Conservation (phyloP, 2,888 invertebrate genomes). For the Synergus umbraculus region DNA sequence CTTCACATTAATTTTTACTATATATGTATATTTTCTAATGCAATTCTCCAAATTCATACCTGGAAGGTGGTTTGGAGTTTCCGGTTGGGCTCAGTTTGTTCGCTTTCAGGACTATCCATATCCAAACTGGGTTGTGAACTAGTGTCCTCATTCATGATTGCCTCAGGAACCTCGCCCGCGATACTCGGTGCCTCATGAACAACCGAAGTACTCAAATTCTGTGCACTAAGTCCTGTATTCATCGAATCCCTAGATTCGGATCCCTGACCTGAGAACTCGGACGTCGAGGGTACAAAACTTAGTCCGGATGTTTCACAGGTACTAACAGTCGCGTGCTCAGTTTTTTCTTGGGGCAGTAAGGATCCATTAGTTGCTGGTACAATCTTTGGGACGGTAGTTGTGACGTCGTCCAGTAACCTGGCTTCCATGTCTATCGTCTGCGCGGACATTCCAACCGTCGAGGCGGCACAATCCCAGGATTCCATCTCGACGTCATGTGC, state of each 20-base stretch:
- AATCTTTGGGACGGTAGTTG: conserved; percentile 60
- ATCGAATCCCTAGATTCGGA: conserved; percentile 42
- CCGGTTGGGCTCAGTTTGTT: conserved; percentile 58
- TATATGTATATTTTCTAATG: no score
- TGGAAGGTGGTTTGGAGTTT: conserved; percentile 73
- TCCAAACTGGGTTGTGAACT: conserved; percentile 74
- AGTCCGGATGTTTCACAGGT: conserved; percentile 79
- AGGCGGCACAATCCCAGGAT: conserved; percentile 71
- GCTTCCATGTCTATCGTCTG: conserved; percentile 60
- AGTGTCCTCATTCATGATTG: conserved; percentile 75
- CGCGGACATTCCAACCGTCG: conserved; percentile 60
- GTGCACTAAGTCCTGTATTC: conserved; percentile 25
- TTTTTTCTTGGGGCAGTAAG: conserved; percentile 76
- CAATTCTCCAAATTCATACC: background rate
- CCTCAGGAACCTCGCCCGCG: conserved; percentile 69
- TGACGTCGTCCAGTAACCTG: conserved; percentile 58
- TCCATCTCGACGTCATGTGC: conserved; percentile 73
- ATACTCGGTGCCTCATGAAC: conserved; percentile 54
- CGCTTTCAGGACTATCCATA: conserved; percentile 67
- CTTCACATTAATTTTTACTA: background rate
- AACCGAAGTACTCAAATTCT: conserved; percentile 46
- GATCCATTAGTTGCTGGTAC: conserved; percentile 48
- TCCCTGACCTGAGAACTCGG: conserved; percentile 59
- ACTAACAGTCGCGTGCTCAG: conserved; percentile 75
- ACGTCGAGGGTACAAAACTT: conserved; percentile 59